A percentile compares a stretch with the other conserved stretches of the same genome.
Evolutionary conservation across 2,113 vertebrate genomes (phyloP).

Genomic region (Ifrita kowaldi): DNA sequence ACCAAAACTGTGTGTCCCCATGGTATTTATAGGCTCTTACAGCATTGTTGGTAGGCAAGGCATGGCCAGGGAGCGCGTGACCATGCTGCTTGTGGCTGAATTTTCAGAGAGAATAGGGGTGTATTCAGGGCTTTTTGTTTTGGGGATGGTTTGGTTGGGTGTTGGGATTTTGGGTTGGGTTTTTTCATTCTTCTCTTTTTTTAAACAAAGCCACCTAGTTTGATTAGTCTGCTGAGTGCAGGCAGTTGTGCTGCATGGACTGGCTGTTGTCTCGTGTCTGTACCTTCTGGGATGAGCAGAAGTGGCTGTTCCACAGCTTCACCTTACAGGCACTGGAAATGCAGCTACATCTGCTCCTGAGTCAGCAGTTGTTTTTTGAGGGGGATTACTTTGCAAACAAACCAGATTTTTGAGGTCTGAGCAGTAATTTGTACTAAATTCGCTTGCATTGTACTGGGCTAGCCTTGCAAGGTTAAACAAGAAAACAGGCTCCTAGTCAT

Average conservation of each 20-base stretch:
- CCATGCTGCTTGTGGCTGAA: not conserved
- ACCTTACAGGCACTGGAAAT: not conserved
- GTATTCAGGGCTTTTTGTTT: not conserved
- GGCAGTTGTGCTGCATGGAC: not conserved
- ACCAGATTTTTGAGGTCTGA: not conserved
- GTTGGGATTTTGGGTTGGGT: not conserved
- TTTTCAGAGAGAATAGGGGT: not conserved
- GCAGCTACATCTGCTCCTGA: not conserved
- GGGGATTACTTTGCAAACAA: not conserved
- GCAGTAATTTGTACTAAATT: not conserved
- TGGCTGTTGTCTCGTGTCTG: not conserved
- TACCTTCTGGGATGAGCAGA: not conserved
- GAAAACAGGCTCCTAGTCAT: not conserved
- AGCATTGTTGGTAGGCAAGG: not conserved
- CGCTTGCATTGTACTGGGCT: accelerated
- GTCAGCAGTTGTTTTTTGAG: not conserved
- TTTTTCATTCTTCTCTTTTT: not conserved
- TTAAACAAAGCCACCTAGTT: not conserved
- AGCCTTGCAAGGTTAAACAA: not conserved
- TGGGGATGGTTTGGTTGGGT: not conserved
- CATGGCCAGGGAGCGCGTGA: not conserved
- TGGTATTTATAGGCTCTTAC: slow-evolving; percentile 3
- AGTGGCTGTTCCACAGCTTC: not conserved
- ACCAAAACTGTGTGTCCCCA: accelerated
- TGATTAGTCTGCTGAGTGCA: not conserved